Percentiles rank a stretch among this genome's conserved stretches.
These are phyloP conservation scores for Centruroides sculpturatus DNA, from an alignment of 1,140 invertebrate genomes.

Conservation along the genomic window DNA sequence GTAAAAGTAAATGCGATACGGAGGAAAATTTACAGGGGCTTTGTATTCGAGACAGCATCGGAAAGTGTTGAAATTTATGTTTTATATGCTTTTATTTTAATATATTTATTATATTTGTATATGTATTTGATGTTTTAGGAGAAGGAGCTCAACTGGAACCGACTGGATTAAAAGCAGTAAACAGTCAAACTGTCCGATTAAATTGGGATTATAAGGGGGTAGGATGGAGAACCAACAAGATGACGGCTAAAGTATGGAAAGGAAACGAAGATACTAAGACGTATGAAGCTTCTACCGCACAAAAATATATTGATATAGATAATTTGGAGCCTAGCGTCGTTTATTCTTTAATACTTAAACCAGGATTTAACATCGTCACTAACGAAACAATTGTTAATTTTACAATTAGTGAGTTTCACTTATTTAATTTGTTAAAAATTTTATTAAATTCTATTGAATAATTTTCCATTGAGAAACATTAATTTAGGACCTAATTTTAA, in stretches of 20 bases:
- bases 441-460: too few relatives aligned
- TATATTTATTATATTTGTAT: too few relatives aligned
- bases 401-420: constrained; percentile 4
- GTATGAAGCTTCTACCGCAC: not conserved
- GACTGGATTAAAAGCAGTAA: not conserved
- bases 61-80: too few relatives aligned
- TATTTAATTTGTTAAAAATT: too few relatives aligned
- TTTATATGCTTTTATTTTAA: too few relatives aligned
- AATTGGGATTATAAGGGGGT: constrained; percentile 2
- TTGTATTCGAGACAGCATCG: too few relatives aligned
- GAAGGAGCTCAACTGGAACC: constrained; percentile 3
- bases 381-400: constrained; percentile 1
- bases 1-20: too few relatives aligned
- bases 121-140: not conserved
- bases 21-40: too few relatives aligned
- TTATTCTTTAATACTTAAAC: constrained; percentile 2
- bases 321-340: not conserved
- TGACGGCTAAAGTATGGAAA: constrained; percentile 1
- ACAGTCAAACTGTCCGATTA: not conserved
- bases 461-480: too few relatives aligned
- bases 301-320: not conserved
- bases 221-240: constrained; percentile 9
- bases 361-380: constrained; percentile 8
- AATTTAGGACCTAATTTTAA: too few relatives aligned
- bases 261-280: not conserved